Evolutionary conservation across 2,113 vertebrate genomes (phyloP).

Genomic region (Triplophysa tibetana): DNA sequence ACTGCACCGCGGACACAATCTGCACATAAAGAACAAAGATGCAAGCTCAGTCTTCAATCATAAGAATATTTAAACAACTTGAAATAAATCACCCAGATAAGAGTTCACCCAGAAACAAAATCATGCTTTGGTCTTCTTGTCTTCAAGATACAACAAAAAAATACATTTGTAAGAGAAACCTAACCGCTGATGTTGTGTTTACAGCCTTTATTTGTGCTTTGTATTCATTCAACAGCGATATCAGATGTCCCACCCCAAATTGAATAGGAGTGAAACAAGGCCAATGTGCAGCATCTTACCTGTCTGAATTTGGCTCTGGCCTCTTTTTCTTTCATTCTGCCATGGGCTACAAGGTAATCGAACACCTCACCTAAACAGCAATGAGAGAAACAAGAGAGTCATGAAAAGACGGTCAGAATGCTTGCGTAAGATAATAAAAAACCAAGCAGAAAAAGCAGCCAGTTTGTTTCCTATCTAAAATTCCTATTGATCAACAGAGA

Average conservation of each 20-base stretch:
- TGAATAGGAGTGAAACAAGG: neutral
- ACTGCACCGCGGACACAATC: slow-evolving; percentile 85
- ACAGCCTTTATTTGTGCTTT: neutral
- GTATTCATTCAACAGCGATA: neutral
- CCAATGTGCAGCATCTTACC: slow-evolving; percentile 62
- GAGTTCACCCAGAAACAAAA: too few species aligned
- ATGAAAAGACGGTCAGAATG: neutral
- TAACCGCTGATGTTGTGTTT: neutral
- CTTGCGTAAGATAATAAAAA: neutral
- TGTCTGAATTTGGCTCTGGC: slow-evolving; percentile 84
- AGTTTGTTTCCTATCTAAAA: neutral
- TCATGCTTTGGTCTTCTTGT: neutral
- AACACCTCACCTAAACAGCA: slow-evolving; percentile 78
- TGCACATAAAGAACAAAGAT: slow-evolving; percentile 50
- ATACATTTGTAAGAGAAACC: neutral
- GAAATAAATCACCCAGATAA: too few species aligned
- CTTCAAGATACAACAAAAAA: neutral
- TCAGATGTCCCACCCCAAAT: neutral
- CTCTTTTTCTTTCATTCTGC: slow-evolving; percentile 87
- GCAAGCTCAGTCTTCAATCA: neutral
- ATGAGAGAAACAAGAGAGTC: slow-evolving; percentile 2
- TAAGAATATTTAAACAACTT: too few species aligned
- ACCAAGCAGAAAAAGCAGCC: neutral
- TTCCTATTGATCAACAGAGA: neutral
- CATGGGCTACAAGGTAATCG: slow-evolving; percentile 83